phyloP scores from a whole-genome alignment of 2,888 invertebrate genomes.

The Polyploca ridens region DNA sequence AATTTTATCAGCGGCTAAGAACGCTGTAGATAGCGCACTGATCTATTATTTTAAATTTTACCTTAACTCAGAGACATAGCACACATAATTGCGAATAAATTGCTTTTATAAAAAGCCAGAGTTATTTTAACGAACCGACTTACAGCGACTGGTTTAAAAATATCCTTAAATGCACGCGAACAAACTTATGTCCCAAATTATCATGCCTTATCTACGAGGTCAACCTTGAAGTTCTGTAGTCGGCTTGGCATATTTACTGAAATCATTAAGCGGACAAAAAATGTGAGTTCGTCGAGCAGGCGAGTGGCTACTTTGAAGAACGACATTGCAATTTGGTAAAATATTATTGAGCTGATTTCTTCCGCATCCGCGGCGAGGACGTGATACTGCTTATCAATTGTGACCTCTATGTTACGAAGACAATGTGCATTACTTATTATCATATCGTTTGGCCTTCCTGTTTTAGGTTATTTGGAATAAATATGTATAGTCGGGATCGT shows the following conservation, averaged over 20 bases:
- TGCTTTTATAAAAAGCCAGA: not conserved
- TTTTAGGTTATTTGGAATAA: constrained; percentile 40
- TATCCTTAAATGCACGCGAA: constrained; percentile 55
- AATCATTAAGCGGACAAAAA: constrained; percentile 62
- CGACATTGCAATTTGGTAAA: constrained; percentile 56
- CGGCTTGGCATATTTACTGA: constrained; percentile 68
- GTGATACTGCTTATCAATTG: constrained; percentile 66
- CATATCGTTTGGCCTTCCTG: constrained; percentile 54
- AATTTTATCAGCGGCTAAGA: not conserved
- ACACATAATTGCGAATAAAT: not conserved
- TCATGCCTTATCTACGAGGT: constrained; percentile 77
- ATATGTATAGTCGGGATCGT: constrained; percentile 17
- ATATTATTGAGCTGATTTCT: constrained; percentile 62
- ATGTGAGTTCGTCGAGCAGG: constrained; percentile 33
- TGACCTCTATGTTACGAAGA: constrained; percentile 66
- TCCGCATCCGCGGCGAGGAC: constrained; percentile 72
- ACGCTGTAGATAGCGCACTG: not conserved
- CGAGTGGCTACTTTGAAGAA: constrained; percentile 31
- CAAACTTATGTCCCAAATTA: constrained; percentile 72
- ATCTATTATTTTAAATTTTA: not conserved
- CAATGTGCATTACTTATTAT: constrained; percentile 66
- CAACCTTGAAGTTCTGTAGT: constrained; percentile 77
- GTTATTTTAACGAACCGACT: constrained; percentile 8
- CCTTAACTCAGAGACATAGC: not conserved
- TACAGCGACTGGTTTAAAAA: constrained; percentile 39